Conservation (phyloP, 2,888 invertebrate species). For the Pyrocoelia pectoralis region DNA sequence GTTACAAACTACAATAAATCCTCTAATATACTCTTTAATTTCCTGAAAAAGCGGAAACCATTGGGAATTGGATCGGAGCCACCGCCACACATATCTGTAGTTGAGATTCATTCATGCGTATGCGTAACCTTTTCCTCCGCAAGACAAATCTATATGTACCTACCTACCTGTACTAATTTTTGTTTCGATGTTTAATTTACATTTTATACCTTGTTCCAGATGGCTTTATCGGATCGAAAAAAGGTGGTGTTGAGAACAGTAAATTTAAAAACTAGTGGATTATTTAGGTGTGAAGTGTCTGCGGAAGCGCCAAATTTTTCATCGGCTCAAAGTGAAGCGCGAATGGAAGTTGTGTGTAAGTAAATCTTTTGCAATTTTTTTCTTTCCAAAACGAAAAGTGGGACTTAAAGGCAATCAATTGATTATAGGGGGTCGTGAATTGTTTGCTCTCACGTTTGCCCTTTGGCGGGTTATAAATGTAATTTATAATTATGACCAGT, state of each 20-base stretch:
- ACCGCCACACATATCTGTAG: neutral
- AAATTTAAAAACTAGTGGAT: constrained; percentile 74
- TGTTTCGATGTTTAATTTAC: no score
- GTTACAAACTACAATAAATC: constrained; percentile 8
- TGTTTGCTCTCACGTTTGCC: no score
- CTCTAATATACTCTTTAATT: constrained; percentile 9
- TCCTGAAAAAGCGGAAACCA: constrained; percentile 9
- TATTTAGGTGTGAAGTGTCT: constrained; percentile 80
- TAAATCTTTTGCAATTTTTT: constrained; percentile 44
- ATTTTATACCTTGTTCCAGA: constrained; percentile 64
- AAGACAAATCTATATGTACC: constrained; percentile 5
- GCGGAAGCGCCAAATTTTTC: constrained; percentile 82
- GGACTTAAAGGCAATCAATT: neutral
- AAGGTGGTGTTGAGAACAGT: constrained; percentile 72
- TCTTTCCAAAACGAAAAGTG: neutral
- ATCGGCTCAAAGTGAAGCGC: constrained; percentile 76
- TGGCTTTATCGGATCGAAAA: constrained; percentile 73
- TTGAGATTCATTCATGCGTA: constrained; percentile 6
- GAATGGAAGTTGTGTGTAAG: constrained; percentile 85
- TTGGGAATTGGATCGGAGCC: constrained; percentile 4
- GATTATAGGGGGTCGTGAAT: no score
- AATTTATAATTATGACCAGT: no score
- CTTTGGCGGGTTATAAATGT: no score
- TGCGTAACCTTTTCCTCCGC: neutral
- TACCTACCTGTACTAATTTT: no score